Conservation (phyloP, 2,888 invertebrate species). For the Augiades crinisus region DNA sequence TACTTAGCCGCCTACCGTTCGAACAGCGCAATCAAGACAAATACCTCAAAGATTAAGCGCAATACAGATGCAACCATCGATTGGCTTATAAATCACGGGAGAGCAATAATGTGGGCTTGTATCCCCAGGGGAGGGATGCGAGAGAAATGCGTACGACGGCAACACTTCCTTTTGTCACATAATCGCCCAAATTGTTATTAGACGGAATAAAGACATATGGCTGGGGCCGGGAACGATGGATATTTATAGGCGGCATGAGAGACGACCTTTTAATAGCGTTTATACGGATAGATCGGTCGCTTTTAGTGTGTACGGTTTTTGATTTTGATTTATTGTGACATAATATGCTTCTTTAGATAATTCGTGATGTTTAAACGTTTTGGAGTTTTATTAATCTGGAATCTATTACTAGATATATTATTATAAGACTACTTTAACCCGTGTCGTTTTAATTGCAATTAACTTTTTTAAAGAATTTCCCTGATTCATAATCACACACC, state of each 20-base stretch:
- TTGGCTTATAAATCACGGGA: conserved; percentile 67
- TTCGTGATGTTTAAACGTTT: no score
- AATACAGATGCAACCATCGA: background rate
- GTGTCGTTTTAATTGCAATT: no score
- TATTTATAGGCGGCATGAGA: conserved; percentile 69
- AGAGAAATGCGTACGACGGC: conserved; percentile 61
- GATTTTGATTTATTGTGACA: conserved; percentile 5
- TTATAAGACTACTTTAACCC: background rate
- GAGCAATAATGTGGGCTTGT: conserved; percentile 71
- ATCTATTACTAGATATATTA: no score
- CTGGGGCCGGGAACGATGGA: conserved; percentile 44
- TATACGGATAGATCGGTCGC: conserved; percentile 32
- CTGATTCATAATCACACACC: no score
- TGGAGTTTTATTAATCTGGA: no score
- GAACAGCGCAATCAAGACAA: no score
- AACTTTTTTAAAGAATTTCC: no score
- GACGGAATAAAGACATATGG: conserved; percentile 79
- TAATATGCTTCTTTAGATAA: background rate
- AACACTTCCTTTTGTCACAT: conserved; percentile 79
- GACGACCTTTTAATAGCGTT: conserved; percentile 74
- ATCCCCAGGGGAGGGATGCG: conserved; percentile 53
- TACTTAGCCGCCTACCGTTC: no score
- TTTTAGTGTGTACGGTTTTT: conserved; percentile 2
- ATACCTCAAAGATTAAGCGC: conserved; percentile 4
- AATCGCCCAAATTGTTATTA: conserved; percentile 81